Base-by-base conservation (phyloP, 2,113 vertebrate species). In the Dasyurus viverrinus region DNA sequence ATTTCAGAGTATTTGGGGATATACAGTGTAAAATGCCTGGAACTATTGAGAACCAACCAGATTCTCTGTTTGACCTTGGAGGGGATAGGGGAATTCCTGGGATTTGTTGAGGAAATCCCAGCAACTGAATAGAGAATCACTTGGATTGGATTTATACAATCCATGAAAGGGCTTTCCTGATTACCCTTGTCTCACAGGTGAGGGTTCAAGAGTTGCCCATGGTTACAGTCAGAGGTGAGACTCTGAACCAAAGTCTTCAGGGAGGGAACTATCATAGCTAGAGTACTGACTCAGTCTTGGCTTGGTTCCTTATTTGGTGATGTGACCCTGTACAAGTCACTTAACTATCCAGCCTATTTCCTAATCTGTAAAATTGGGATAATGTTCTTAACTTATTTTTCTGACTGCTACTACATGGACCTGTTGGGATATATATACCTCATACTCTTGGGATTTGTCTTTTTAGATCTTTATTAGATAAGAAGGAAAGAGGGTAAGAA, bases 311-410 rank as follows among this genome's bases (percentile, higher is more conserved):
- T 36, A 36, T 36, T n/a, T 76, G 36, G 36, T 76, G 36, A 42
- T 76, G 6, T 76, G 68, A 76, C 30, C 36, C n/a, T 76, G 57
- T 2, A 68, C 57, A 30, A 36, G 57, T 60, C 57, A 68, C 27
- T 36, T 68, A 68, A 36, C 60, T 76, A 76, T 16, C 68, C 19
- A 76, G 68, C 60, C 30, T 4, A n/a, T 76, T 76, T 76, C 36
- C 12, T 68, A 19, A 16, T 68, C 30, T n/a, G 30, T 68, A n/a
- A 68, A 68, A n/a, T 68, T 12, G 27, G 14, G 60, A 36, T 91
- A n/a, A 54, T 95, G 42, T 54, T 93, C 57, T 60, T 68, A 48
- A 42, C 93, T 94, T 96, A 93, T 47, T 91, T 94, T 95, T 95
- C 36, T 57, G 16, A 25, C n/a, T 89, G 14, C 14, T 27, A 24